Base-by-base conservation (phyloP, 2,797 vertebrate genomes). In the Gobio occitaniae region DNA sequence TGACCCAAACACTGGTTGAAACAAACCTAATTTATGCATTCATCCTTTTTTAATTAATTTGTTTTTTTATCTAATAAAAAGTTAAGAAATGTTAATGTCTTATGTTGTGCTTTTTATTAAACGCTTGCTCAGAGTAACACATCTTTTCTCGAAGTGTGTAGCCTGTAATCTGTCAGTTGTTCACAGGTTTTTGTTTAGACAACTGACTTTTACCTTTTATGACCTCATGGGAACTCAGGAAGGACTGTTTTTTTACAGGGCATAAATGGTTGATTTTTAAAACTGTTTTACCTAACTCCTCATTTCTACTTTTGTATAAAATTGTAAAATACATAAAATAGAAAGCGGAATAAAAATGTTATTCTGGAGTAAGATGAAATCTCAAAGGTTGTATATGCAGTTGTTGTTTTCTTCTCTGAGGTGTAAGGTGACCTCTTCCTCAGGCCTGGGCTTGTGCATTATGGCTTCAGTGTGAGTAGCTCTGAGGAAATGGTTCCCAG, bases 401-500 rank as follows among this genome's bases (percentile, higher is more conserved):
- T 68, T 71, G 79, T 82, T 78, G 79, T 82, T 80, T 32, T 75
- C 13, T 41, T 72, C 19, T 52, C 54, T 10, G 78, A 86, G 75
- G 88, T 84, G 87, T 80, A 52, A 88, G 13, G 52, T 85, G 68
- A 75, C 75, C 86, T 85, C 82, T 84, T 71, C 25, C 74, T 75
- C 79, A 86, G 29, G 78, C 75, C 54, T 70, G 70, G 48, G 25
- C 38, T 68, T 86, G 87, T 78, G 87, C 84, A 87, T 87, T 87
- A 69, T 68, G 66, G 65, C 52, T 78, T 50, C 74, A 56, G 74
- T 82, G 86, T 29, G 87, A 90, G 72, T n/a, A 79, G 84, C 72
- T 83, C 79, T 38, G n/a, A 63, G 61, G 80, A 81, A 80, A 80
- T 80, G 76, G 76, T 91, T 91, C 90, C 89, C 90, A 90, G 87